A percentile compares a stretch with the other conserved stretches of the same genome.
phyloP scores from a whole-genome alignment of 1,140 invertebrate genomes.

The Calephelis nemesis region DNA sequence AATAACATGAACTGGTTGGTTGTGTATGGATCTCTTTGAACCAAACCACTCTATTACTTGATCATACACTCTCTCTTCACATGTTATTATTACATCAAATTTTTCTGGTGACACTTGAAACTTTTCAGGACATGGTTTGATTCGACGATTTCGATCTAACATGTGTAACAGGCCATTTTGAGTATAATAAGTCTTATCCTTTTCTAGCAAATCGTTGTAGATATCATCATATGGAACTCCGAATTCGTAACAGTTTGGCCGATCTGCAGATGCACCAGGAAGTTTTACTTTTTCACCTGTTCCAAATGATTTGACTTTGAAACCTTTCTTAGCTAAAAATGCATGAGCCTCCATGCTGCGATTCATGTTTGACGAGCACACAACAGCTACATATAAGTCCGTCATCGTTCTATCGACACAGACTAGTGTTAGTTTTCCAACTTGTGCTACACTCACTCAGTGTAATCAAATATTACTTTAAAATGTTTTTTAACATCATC shows the following conservation, averaged over 20 bases:
- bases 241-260: slow-evolving; percentile 99
- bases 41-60: slow-evolving; percentile 91
- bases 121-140: slow-evolving; percentile 96
- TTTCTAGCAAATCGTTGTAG: slow-evolving; percentile 94
- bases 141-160: slow-evolving; percentile 97
- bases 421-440: neutral
- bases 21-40: slow-evolving; percentile 84
- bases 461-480: neutral
- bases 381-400: slow-evolving; percentile 93
- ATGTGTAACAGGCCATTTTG: slow-evolving; percentile 99
- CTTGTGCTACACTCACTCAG: neutral
- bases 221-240: slow-evolving; percentile 97
- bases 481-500: neutral
- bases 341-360: slow-evolving; percentile 99
- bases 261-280: slow-evolving; percentile 95
- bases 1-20: slow-evolving; percentile 95
- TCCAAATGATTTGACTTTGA: slow-evolving; percentile 97
- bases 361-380: slow-evolving; percentile 99
- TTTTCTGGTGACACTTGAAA: slow-evolving; percentile 95
- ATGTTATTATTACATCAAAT: slow-evolving; percentile 98
- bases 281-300: slow-evolving; percentile 98
- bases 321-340: slow-evolving; percentile 97
- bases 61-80: slow-evolving; percentile 99
- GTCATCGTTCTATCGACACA: slow-evolving; percentile 40
- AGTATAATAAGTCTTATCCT: slow-evolving; percentile 96